Conservation (phyloP, 2,888 invertebrate species). For the Athalia rosae region DNA sequence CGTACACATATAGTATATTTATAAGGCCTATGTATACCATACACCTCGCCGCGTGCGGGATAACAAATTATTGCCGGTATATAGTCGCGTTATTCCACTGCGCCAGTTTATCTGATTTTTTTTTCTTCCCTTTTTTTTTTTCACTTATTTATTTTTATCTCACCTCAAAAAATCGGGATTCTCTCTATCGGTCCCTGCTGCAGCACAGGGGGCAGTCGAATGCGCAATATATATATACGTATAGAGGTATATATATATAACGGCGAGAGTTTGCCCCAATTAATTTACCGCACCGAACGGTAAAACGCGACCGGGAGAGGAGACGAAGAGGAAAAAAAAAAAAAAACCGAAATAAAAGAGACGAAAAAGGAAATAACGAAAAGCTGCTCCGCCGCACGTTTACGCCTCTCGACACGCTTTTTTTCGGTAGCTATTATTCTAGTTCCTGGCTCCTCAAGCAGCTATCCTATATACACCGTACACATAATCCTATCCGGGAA, state of each 20-base stretch:
- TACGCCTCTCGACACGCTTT: no score
- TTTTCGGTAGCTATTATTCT: not conserved
- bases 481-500: no score
- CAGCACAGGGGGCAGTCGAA: no score
- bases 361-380: not conserved
- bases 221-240: no score
- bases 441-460: slow-evolving; percentile 10
- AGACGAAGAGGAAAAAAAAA: not conserved
- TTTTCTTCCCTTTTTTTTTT: not conserved
- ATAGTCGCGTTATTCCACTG: not conserved
- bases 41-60: no score
- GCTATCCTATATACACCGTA: not conserved
- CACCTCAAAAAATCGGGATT: not conserved
- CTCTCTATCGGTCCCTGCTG: not conserved
- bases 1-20: no score
- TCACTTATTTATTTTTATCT: not conserved
- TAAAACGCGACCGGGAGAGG: not conserved
- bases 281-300: slow-evolving; percentile 1
- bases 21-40: no score
- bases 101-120: not conserved
- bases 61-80: no score
- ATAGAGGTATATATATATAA: not conserved
- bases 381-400: no score
- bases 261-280: slow-evolving; percentile 16
- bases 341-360: not conserved